A percentile compares a stretch with the other conserved stretches of the same genome.
Evolutionary conservation across 2,888 invertebrate genomes (phyloP).

Genomic region (Aricia artaxerxes): DNA sequence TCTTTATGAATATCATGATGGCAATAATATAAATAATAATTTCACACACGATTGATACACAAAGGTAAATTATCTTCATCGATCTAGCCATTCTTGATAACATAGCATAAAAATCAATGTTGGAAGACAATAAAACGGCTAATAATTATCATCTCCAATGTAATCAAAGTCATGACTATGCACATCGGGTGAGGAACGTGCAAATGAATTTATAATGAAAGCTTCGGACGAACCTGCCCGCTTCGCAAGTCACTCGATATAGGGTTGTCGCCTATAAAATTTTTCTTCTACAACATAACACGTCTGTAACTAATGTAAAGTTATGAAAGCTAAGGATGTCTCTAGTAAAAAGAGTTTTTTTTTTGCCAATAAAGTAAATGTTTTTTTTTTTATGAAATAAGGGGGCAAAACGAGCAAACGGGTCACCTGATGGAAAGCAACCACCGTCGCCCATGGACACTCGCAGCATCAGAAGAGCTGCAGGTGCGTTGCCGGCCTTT

Average conservation of each 20-base stretch:
- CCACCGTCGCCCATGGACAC: too few relatives aligned
- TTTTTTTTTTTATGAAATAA: too few relatives aligned
- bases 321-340: background rate
- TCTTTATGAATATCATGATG: background rate
- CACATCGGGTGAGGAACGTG: slow-evolving; percentile 54
- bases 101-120: slow-evolving; percentile 55
- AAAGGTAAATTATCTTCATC: slow-evolving; percentile 6
- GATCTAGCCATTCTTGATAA: slow-evolving; percentile 19
- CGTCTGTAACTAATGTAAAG: background rate
- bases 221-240: slow-evolving; percentile 39
- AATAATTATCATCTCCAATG: slow-evolving; percentile 61
- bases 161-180: slow-evolving; percentile 69
- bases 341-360: background rate
- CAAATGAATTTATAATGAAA: slow-evolving; percentile 71
- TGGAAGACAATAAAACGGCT: slow-evolving; percentile 64
- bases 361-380: background rate
- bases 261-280: background rate
- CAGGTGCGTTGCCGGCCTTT: too few relatives aligned
- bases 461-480: too few relatives aligned
- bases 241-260: slow-evolving; percentile 32
- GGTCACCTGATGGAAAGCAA: too few relatives aligned
- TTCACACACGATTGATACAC: background rate
- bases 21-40: background rate
- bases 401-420: too few relatives aligned
- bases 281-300: background rate